Conservation (phyloP, 2,888 invertebrate species). For the Stenodema calcarata region DNA sequence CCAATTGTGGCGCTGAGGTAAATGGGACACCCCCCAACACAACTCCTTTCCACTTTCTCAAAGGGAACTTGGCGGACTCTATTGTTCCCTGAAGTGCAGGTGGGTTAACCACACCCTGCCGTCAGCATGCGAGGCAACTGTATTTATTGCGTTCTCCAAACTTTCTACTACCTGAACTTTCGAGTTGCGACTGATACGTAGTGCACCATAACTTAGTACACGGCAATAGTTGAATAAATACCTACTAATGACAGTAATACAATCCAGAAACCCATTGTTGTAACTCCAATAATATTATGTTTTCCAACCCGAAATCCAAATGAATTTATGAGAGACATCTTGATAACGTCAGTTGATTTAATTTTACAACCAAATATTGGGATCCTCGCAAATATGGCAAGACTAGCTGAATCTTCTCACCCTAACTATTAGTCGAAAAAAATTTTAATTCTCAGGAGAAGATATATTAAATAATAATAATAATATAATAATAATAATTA, state of each 20-base stretch:
- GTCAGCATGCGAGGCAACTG: not conserved
- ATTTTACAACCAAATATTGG: too few relatives aligned
- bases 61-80: not conserved
- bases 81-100: conserved; percentile 11
- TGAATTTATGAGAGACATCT: too few relatives aligned
- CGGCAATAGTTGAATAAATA: not conserved
- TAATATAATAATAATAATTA: too few relatives aligned
- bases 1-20: not conserved
- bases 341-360: too few relatives aligned
- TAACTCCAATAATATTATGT: too few relatives aligned
- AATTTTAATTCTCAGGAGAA: too few relatives aligned
- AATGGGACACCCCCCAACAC: not conserved
- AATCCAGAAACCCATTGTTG: not conserved
- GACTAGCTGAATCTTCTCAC: too few relatives aligned
- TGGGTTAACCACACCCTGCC: not conserved
- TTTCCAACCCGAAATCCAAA: too few relatives aligned
- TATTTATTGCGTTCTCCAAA: not conserved
- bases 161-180: not conserved
- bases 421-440: too few relatives aligned
- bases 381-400: too few relatives aligned
- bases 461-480: too few relatives aligned
- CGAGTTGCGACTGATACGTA: not conserved
- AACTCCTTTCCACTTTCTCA: not conserved
- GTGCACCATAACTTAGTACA: not conserved
- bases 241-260: not conserved